phyloP scores from a whole-genome alignment of 1,140 invertebrate species.

The Centruroides vittatus region DNA sequence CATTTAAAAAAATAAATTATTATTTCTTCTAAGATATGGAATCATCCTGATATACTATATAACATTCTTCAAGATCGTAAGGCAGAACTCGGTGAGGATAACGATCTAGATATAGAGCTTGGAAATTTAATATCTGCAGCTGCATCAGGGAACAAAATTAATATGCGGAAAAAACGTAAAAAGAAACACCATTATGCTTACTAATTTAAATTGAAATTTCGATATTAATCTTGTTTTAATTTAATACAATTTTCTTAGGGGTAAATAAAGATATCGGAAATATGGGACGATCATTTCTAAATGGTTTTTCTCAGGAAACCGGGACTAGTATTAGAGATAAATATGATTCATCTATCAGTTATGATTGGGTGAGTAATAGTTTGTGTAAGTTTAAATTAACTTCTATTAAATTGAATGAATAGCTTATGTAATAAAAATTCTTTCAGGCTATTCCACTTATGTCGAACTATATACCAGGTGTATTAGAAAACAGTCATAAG shows the following conservation, averaged over 20 bases:
- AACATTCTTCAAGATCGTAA: conserved; percentile 69
- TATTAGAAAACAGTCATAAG: conserved; percentile 89
- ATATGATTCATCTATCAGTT: conserved; percentile 23
- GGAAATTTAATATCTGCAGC: conserved; percentile 38
- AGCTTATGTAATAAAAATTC: conserved; percentile 6
- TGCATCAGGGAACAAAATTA: neutral
- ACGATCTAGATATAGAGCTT: conserved; percentile 57
- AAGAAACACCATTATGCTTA: neutral
- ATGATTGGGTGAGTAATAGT: conserved; percentile 29
- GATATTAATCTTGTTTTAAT: too few relatives aligned
- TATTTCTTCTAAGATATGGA: conserved; percentile 65
- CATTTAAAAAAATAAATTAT: neutral
- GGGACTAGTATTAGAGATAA: neutral
- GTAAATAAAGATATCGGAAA: too few relatives aligned
- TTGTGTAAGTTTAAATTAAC: neutral
- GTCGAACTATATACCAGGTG: conserved; percentile 69
- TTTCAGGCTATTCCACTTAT: conserved; percentile 28
- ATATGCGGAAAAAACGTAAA: neutral
- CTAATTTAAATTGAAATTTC: too few relatives aligned
- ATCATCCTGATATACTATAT: conserved; percentile 94
- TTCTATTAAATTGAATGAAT: conserved; percentile 17
- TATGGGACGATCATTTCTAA: too few relatives aligned
- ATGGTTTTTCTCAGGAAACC: too few relatives aligned
- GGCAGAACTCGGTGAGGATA: conserved; percentile 61
- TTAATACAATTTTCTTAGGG: too few relatives aligned